These are phyloP conservation scores for Lasioglossum lativentre DNA, from an alignment of 2,888 invertebrate species.

Conservation along the genomic window DNA sequence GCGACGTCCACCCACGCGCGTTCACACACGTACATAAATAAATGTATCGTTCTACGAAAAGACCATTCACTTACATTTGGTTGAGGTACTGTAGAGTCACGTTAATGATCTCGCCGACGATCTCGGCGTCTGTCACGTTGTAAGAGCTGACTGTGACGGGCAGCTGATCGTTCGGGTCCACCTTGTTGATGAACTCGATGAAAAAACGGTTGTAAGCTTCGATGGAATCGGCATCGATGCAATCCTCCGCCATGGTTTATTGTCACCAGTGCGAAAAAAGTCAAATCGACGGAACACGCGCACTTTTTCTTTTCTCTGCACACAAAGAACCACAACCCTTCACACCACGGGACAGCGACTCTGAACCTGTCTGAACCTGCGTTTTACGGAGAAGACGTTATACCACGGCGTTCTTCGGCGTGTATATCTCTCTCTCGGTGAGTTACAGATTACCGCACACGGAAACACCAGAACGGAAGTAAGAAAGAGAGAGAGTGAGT, in stretches of 20 bases:
- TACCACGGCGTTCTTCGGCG: conserved; percentile 19
- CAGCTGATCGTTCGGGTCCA: conserved; percentile 90
- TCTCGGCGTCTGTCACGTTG: conserved; percentile 89
- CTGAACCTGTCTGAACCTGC: too few relatives aligned
- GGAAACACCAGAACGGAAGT: conserved; percentile 32
- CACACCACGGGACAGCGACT: neutral
- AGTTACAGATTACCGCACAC: conserved; percentile 33
- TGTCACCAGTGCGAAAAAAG: conserved; percentile 18
- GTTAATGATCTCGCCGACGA: conserved; percentile 91
- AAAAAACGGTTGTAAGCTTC: conserved; percentile 90
- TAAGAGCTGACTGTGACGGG: conserved; percentile 90
- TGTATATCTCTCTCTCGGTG: neutral
- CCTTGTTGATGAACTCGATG: conserved; percentile 89
- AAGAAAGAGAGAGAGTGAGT: neutral
- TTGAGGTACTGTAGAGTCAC: conserved; percentile 92
- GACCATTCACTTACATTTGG: conserved; percentile 88
- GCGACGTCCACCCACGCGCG: conserved; percentile 32
- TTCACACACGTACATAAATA: neutral
- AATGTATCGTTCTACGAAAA: conserved; percentile 26
- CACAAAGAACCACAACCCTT: conserved; percentile 34
- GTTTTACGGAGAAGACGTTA: conserved; percentile 28
- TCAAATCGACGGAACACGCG: neutral
- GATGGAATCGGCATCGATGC: conserved; percentile 88
- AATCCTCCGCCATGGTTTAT: conserved; percentile 79
- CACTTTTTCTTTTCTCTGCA: conserved; percentile 14